Evolutionary conservation across 1,140 invertebrate genomes (phyloP), one percentile per base, ranked within the genome.

Genomic region (Melanaphis sacchari): DNA sequence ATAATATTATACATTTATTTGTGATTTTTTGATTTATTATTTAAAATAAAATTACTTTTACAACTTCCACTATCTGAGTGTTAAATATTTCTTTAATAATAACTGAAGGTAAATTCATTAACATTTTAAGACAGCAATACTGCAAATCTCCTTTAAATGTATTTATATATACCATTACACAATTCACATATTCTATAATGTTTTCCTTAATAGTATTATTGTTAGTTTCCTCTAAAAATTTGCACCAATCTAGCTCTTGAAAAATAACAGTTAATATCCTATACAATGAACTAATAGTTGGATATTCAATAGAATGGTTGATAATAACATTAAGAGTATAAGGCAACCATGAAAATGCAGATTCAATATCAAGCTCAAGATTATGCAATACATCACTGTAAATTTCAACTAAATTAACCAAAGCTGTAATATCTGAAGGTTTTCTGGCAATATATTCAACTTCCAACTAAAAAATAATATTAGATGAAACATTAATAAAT

Each of bases 241-340:
- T 24, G 52, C 21, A 21, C n/a, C 18, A 22, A 89, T 89, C 36
- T 54, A 89, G 24, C 18, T 49, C 41, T 38, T 52, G 43, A n/a
- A 89, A 89, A 41, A 89, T 89, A 49, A 89, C 24, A 24, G 87
- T 38, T 54, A 89, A 38, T 52, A 89, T 36, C 9, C 7, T 89
- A 89, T 89, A 89, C n/a, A 89, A 36, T 89, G 87, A 89, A 89
- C 87, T 89, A 52, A 54, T 46, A 89, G 87, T 89, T 89, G 87
- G 87, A 49, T 36, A 3, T 52, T 89, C 46, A 21, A 89, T 52
- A n/a, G 87, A 89, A 54, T 54, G 87, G 22, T 89, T 38, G 21
- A 89, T 89, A 52, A 89, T 38, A 89, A 89, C 31, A 89, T 36
- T 52, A 22, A 52, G 43, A 36, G 87, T 89, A 54, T 89, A 38